These are phyloP conservation scores for Gymnocypris eckloni DNA, from an alignment of 2,797 vertebrate genomes.

Conservation along the genomic window DNA sequence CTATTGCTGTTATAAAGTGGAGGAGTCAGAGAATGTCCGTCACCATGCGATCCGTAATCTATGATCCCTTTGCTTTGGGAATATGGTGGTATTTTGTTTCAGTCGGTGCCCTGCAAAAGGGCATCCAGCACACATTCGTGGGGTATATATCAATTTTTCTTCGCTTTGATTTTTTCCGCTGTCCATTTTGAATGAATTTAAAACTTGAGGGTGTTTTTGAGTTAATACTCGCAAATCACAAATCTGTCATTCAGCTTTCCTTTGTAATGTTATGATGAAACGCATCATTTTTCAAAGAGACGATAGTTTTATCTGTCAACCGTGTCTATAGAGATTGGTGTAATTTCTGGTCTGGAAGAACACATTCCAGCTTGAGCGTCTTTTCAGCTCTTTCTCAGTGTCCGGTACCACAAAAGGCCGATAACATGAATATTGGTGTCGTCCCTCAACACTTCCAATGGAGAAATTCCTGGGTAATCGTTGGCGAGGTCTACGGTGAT, in stretches of 20 bases:
- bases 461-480: slow-evolving; percentile 90
- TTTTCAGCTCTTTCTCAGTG: slow-evolving; percentile 45
- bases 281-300: slow-evolving; percentile 25
- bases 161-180: slow-evolving; percentile 37
- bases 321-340: slow-evolving; percentile 47
- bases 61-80: slow-evolving; percentile 59
- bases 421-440: slow-evolving; percentile 84
- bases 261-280: slow-evolving; percentile 28
- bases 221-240: slow-evolving; percentile 6
- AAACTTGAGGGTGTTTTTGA: slow-evolving; percentile 20
- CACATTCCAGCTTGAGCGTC: slow-evolving; percentile 52
- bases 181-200: slow-evolving; percentile 8
- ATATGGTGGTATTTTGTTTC: slow-evolving; percentile 55
- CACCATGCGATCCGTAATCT: slow-evolving; percentile 56
- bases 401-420: slow-evolving; percentile 81
- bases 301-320: slow-evolving; percentile 50
- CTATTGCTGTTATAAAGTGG: slow-evolving; percentile 82
- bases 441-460: slow-evolving; percentile 87
- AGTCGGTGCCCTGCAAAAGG: slow-evolving; percentile 37
- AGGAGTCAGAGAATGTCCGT: slow-evolving; percentile 60
- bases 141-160: slow-evolving; percentile 30
- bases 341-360: slow-evolving; percentile 56
- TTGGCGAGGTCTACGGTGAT: slow-evolving; percentile 77
- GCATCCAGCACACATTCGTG: slow-evolving; percentile 43
- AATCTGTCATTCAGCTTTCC: slow-evolving; percentile 13